A percentile compares a stretch with the other conserved stretches of the same genome.
These are phyloP conservation scores for Eucriotettix oculatus DNA, from an alignment of 2,888 invertebrate species.

Conservation along the genomic window DNA sequence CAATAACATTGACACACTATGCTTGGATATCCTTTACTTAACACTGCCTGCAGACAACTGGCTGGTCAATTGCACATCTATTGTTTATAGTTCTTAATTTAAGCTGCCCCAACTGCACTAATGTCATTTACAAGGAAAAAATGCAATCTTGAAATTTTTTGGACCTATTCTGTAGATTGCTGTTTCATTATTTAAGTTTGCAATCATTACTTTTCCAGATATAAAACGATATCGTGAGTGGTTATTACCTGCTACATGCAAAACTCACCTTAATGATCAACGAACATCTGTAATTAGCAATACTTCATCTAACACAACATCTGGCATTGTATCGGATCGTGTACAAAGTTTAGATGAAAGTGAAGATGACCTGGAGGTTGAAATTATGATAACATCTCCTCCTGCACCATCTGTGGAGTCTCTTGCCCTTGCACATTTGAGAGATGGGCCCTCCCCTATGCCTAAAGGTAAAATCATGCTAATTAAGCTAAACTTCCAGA, in stretches of 20 bases:
- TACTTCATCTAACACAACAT: conserved; percentile 92
- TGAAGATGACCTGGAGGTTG: conserved; percentile 30
- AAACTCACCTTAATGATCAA: conserved; percentile 53
- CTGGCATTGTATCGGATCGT: conserved; percentile 89
- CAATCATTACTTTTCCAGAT: conserved; percentile 26
- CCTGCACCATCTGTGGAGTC: conserved; percentile 79
- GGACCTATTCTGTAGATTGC: no score
- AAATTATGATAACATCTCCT: conserved; percentile 68
- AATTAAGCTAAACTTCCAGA: not conserved
- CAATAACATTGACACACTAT: no score
- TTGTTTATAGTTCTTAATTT: no score
- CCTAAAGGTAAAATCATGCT: not conserved
- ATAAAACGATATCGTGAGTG: conserved; percentile 46
- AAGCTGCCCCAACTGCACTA: no score
- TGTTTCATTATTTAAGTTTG: no score
- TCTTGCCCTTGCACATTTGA: conserved; percentile 58
- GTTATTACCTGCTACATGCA: conserved; percentile 9
- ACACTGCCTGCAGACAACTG: no score
- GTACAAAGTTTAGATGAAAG: conserved; percentile 89
- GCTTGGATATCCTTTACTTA: no score
- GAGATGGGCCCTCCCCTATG: conserved; percentile 27
- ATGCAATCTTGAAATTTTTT: no score
- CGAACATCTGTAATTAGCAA: conserved; percentile 81
- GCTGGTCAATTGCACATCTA: no score
- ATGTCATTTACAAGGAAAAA: no score